A percentile compares a stretch with the other conserved stretches of the same genome.
Evolutionary conservation across 1,140 invertebrate genomes (phyloP).

Genomic region (Ooceraea biroi): DNA sequence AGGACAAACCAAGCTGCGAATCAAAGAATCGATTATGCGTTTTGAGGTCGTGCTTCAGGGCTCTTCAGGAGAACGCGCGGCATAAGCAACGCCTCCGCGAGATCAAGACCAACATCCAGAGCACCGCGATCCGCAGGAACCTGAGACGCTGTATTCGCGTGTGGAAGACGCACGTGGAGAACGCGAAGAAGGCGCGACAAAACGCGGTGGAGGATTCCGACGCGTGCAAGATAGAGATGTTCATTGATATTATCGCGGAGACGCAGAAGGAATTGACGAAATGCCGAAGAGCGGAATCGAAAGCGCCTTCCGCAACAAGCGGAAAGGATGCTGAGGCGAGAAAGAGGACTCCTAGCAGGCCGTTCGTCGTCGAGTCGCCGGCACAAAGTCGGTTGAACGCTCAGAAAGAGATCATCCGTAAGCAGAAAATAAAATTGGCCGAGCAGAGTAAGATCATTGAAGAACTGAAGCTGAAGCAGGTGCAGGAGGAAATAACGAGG

Average conservation of each 20-base stretch:
- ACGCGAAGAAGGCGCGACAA: slow-evolving; percentile 39
- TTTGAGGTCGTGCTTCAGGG: slow-evolving; percentile 72
- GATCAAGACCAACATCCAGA: slow-evolving; percentile 72
- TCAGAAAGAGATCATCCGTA: slow-evolving; percentile 82
- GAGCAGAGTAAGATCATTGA: slow-evolving; percentile 82
- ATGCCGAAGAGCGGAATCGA: slow-evolving; percentile 39
- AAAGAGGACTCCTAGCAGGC: slow-evolving; percentile 6
- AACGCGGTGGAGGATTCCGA: slow-evolving; percentile 66
- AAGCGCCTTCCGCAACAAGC: slow-evolving; percentile 35
- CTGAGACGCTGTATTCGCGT: slow-evolving; percentile 69
- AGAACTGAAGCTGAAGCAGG: slow-evolving; percentile 81
- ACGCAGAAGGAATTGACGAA: slow-evolving; percentile 77
- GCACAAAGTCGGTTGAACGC: slow-evolving; percentile 76
- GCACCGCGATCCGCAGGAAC: slow-evolving; percentile 46
- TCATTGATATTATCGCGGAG: slow-evolving; percentile 79
- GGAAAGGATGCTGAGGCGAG: not conserved
- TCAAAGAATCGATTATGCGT: slow-evolving; percentile 60
- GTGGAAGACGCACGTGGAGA: slow-evolving; percentile 70
- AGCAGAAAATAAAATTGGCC: slow-evolving; percentile 79
- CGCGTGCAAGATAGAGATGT: slow-evolving; percentile 80
- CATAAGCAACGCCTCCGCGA: slow-evolving; percentile 71
- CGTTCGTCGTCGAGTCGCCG: slow-evolving; percentile 63
- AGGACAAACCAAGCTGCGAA: slow-evolving; percentile 77
- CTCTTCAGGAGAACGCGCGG: slow-evolving; percentile 64
- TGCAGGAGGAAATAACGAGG: slow-evolving; percentile 76